A percentile compares a stretch with the other conserved stretches of the same genome.
These are phyloP conservation scores for Zygaena filipendulae DNA, from an alignment of 2,888 invertebrate genomes.

Conservation along the genomic window DNA sequence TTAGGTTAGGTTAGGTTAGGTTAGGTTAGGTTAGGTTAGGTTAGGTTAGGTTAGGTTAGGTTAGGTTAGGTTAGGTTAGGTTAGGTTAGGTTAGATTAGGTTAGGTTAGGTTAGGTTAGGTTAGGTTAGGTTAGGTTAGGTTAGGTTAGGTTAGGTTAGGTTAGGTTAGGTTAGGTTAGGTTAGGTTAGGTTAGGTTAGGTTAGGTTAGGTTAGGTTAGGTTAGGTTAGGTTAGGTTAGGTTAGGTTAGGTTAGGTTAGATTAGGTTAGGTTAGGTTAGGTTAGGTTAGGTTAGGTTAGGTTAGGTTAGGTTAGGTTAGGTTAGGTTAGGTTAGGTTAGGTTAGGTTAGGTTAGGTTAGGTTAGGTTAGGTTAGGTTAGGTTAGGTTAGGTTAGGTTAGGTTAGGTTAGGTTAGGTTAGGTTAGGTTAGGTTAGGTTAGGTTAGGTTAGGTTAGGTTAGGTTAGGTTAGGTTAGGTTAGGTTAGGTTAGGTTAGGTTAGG, in stretches of 20 bases:
- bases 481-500: constrained; percentile 6
- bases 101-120: constrained; percentile 4
- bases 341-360: too few relatives aligned
- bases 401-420: constrained; percentile 13
- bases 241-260: too few relatives aligned
- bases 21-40: constrained; percentile 7
- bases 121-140: constrained; percentile 4
- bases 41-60: constrained; percentile 7
- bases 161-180: constrained; percentile 3
- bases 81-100: constrained; percentile 4
- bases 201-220: too few relatives aligned
- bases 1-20: constrained; percentile 5
- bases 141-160: constrained; percentile 3
- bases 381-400: constrained; percentile 7
- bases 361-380: too few relatives aligned
- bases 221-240: too few relatives aligned
- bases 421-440: constrained; percentile 14
- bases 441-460: constrained; percentile 11
- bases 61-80: constrained; percentile 4
- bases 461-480: constrained; percentile 12
- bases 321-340: too few relatives aligned
- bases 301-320: constrained; percentile 3
- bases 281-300: constrained; percentile 3
- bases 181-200: constrained; percentile 1
- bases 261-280: constrained; percentile 3